Base-by-base conservation (phyloP, 2,113 vertebrate species). In the Acanthisitta chloris region DNA sequence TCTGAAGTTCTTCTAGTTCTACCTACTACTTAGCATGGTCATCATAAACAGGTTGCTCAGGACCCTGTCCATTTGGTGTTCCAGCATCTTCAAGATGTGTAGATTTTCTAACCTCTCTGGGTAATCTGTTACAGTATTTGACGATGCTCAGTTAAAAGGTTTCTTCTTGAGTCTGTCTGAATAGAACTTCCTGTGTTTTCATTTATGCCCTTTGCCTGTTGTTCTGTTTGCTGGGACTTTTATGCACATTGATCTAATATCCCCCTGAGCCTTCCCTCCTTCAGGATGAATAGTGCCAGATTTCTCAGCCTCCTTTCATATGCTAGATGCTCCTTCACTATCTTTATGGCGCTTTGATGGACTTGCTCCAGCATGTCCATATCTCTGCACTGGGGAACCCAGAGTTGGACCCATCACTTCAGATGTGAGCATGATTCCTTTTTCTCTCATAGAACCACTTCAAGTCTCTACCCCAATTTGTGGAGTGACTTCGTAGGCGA, bases 21-120 rank as follows among this genome's bases (percentile, higher is more conserved):
- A 2, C 2, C 0, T 2, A 3, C 12, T 28, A 1, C 3, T 58
- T 23, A 49, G 19, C 9, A 66, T 12, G 10, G 20, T 54, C 6
- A 18, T 3, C 7, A 70, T 52, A 29, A 65, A 14, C 5, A 57
- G 11, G 9, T 18, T 81, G 5, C 10, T 66, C 54, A 73, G 8
- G 54, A 24, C 7, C 6, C 6, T 17, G 6, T 4, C 26, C 11
- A 8, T 70, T 45, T 78, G 9, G 17, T 8, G 73, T 54, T 38
- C 2, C 2, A 61, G 5, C 2, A 33, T 61, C 42, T 74, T 86
- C 34, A 38, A 31, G 5, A n/a, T n/a, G 36, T 19, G 10, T 18
- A 52, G 5, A 43, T 45, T n/a, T 13, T 45, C 19, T 36, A 61
- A 18, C 8, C 1, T 82, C 48, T 59, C 7, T 78, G 15, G 33